Evolutionary conservation across 2,113 vertebrate genomes (phyloP).

Genomic region (Cyprichromis sp.): DNA sequence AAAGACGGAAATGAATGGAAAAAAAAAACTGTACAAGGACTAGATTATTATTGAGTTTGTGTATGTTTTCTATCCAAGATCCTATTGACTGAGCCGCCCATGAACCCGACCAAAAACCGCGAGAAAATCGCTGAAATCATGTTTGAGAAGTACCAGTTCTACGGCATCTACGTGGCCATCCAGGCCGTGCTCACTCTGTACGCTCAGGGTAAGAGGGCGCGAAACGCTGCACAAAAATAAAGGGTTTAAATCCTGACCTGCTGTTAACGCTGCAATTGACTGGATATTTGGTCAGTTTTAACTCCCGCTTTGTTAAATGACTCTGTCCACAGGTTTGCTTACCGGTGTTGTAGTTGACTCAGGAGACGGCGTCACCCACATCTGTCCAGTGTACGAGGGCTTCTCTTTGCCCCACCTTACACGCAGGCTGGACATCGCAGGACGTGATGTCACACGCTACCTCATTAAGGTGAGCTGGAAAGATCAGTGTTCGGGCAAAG

Average conservation of each 20-base stretch:
- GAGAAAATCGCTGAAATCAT: conserved; percentile 98
- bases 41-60: not conserved
- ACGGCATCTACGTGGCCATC: conserved; percentile 93
- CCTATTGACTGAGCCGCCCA: conserved; percentile 91
- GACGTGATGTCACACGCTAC: conserved; percentile 96
- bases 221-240: not conserved
- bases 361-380: conserved; percentile 95
- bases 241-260: not conserved
- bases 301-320: not conserved
- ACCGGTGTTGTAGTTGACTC: conserved; percentile 97
- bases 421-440: conserved; percentile 92
- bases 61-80: conserved; percentile 38
- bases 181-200: conserved; percentile 97
- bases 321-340: conserved; percentile 76
- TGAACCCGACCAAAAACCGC: conserved; percentile 95
- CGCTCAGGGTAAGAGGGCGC: conserved; percentile 82
- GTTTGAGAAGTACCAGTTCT: conserved; percentile 97
- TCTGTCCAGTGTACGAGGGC: conserved; percentile 97
- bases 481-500: not conserved
- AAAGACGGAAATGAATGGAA: fast-evolving
- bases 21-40: not conserved
- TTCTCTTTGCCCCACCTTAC: conserved; percentile 96
- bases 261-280: not conserved
- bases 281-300: fast-evolving
- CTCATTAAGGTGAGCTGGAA: conserved; percentile 86